Conservation (phyloP, 1,140 invertebrate species). For the Muscidifurax raptorellus region DNA sequence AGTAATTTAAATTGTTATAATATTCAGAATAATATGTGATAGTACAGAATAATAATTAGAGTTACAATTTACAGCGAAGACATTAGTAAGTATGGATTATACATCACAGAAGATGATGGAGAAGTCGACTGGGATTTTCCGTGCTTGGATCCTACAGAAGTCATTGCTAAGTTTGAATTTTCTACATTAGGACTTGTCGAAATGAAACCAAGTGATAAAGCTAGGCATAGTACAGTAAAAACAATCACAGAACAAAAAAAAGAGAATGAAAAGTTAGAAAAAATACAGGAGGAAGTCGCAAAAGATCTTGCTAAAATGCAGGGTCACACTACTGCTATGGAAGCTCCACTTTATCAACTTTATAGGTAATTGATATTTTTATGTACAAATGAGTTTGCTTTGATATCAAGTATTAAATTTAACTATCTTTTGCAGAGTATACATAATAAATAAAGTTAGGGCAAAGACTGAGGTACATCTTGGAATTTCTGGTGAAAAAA, state of each 20-base stretch:
- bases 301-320: slow-evolving; percentile 79
- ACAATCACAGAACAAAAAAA: slow-evolving; percentile 57
- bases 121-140: slow-evolving; percentile 96
- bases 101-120: slow-evolving; percentile 97
- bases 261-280: slow-evolving; percentile 69
- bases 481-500: slow-evolving; percentile 91
- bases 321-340: slow-evolving; percentile 84
- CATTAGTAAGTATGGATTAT: slow-evolving; percentile 86
- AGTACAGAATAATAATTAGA: neutral
- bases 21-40: slow-evolving; percentile 24
- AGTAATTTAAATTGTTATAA: slow-evolving; percentile 47
- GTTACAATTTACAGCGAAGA: slow-evolving; percentile 70
- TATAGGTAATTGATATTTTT: slow-evolving; percentile 73
- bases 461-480: slow-evolving; percentile 89
- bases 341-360: slow-evolving; percentile 89
- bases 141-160: slow-evolving; percentile 89
- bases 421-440: slow-evolving; percentile 76
- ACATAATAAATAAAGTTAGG: slow-evolving; percentile 86
- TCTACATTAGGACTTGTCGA: slow-evolving; percentile 91
- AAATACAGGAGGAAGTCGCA: slow-evolving; percentile 65
- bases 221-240: slow-evolving; percentile 61
- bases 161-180: slow-evolving; percentile 95
- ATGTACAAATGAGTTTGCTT: neutral
- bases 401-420: slow-evolving; percentile 21
- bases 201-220: slow-evolving; percentile 75